These are phyloP conservation scores for Osmoderma eremita DNA, from an alignment of 2,888 invertebrate species.

Conservation along the genomic window DNA sequence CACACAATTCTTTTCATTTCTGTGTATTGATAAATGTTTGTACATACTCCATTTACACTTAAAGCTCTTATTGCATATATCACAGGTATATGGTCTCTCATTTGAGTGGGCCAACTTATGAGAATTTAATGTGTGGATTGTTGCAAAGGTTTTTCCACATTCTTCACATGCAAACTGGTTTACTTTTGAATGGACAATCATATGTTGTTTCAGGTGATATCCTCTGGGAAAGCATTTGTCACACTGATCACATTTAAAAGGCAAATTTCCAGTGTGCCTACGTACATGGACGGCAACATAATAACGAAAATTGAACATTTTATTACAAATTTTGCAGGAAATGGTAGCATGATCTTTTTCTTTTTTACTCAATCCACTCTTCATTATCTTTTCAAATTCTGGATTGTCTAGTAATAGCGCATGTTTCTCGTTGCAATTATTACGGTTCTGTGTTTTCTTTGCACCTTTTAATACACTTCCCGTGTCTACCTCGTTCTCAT, in stretches of 20 bases:
- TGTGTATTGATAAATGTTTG: conserved; percentile 14
- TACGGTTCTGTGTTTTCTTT: background rate
- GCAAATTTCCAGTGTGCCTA: conserved; percentile 10
- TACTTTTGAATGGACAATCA: conserved; percentile 7
- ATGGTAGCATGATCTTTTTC: conserved; percentile 14
- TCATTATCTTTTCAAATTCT: conserved; percentile 7
- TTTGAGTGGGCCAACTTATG: conserved; percentile 9
- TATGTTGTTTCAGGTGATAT: conserved; percentile 14
- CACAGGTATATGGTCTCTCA: conserved; percentile 10
- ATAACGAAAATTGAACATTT: conserved; percentile 14
- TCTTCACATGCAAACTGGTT: conserved; percentile 17
- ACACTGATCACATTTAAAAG: conserved; percentile 22
- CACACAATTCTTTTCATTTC: background rate
- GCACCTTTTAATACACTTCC: background rate
- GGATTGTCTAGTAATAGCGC: background rate
- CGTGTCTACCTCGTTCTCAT: background rate
- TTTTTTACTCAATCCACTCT: conserved; percentile 8
- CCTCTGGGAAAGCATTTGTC: background rate
- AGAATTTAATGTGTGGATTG: background rate
- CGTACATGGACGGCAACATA: conserved; percentile 8
- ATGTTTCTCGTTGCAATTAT: conserved; percentile 2
- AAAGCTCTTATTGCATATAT: conserved; percentile 28
- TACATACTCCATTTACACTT: background rate
- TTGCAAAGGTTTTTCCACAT: conserved; percentile 17
- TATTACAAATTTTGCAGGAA: conserved; percentile 7